phyloP scores from a whole-genome alignment of 2,797 vertebrate genomes.

The Discoglossus pictus region DNA sequence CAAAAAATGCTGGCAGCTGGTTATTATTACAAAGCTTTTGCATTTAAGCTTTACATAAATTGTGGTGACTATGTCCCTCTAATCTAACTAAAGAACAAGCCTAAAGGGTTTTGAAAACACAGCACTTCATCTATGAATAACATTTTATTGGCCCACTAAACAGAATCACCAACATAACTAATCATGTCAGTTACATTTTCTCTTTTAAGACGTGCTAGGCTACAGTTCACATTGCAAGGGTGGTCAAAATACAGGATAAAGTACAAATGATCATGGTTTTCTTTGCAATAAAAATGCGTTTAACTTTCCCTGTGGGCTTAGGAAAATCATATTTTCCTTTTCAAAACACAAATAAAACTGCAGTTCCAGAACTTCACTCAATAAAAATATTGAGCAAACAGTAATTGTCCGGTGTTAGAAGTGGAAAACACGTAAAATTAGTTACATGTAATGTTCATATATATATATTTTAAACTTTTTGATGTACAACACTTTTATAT shows the following conservation, averaged over 20 bases:
- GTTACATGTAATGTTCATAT: not conserved
- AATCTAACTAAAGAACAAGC: no score
- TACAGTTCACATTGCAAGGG: not conserved
- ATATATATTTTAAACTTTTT: no score
- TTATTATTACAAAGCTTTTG: no score
- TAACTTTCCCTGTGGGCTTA: not conserved
- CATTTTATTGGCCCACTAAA: no score
- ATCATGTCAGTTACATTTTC: no score
- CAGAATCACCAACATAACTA: no score
- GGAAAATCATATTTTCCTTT: conserved; percentile 17
- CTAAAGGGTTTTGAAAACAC: no score
- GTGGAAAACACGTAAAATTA: not conserved
- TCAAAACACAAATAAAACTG: not conserved
- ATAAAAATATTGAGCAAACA: conserved; percentile 2
- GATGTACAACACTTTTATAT: no score
- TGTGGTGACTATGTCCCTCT: no score
- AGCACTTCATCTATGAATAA: no score
- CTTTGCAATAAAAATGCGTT: conserved; percentile 4
- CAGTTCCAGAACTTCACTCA: conserved; percentile 11
- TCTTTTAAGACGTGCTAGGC: not conserved
- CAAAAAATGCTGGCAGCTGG: no score
- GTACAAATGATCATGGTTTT: conserved; percentile 7
- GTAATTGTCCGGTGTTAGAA: conserved; percentile 1
- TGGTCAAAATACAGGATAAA: not conserved
- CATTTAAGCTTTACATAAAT: no score